Percentiles rank a stretch among this genome's conserved stretches.
These are phyloP conservation scores for Oryzias woworae DNA, from an alignment of 2,113 vertebrate genomes.

Conservation along the genomic window DNA sequence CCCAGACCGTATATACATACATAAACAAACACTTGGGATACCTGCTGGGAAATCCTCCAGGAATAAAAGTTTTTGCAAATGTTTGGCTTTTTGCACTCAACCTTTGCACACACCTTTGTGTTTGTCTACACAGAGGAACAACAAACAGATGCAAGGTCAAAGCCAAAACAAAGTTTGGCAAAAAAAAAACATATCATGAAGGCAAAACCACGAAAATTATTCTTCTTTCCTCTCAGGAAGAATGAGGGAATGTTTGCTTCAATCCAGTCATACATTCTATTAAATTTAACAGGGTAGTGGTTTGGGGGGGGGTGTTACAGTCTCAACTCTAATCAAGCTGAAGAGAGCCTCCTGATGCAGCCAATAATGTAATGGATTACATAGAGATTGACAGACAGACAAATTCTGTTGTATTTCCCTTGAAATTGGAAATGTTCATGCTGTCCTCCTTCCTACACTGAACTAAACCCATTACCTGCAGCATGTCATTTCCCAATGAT, in stretches of 20 bases:
- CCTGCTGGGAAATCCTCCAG: no score
- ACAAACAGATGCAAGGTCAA: background rate
- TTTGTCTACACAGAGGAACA: background rate
- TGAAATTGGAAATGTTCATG: no score
- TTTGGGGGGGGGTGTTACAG: background rate
- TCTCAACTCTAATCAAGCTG: background rate
- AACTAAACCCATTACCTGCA: no score
- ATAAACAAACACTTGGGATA: no score
- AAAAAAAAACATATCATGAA: background rate
- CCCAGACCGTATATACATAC: no score
- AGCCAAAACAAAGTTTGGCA: background rate
- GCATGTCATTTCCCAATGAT: no score
- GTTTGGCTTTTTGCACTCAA: no score
- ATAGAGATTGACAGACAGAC: background rate
- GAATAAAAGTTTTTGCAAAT: no score
- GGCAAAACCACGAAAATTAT: background rate
- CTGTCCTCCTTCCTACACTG: no score
- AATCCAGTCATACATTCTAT: constrained; percentile 1
- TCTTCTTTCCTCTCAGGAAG: background rate
- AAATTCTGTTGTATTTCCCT: no score
- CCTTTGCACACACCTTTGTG: no score
- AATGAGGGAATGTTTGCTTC: constrained; percentile 1
- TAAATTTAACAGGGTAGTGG: constrained; percentile 3
- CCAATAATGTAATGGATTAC: background rate
- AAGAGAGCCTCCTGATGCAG: background rate